Evolutionary conservation across 2,797 vertebrate species (phyloP).

Genomic region (Coregonus suidteri): DNA sequence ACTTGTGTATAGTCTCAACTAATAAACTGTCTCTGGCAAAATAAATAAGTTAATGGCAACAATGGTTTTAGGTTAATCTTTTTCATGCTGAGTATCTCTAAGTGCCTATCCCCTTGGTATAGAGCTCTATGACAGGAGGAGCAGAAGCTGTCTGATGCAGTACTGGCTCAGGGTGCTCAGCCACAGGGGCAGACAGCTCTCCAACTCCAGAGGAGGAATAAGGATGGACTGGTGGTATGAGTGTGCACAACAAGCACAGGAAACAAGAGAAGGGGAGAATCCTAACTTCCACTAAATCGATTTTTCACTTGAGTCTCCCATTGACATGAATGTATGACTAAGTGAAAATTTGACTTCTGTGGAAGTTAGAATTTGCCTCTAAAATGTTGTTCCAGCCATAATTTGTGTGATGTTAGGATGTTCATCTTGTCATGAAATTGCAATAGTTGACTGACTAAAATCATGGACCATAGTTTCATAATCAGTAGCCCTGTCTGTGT

Average conservation of each 20-base stretch:
- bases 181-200: slow-evolving; percentile 93
- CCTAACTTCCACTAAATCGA: too few species aligned
- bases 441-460: too few species aligned
- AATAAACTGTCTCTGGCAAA: slow-evolving; percentile 64
- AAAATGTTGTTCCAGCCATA: too few species aligned
- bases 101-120: not conserved
- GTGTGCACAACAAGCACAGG: slow-evolving; percentile 83
- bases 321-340: too few species aligned
- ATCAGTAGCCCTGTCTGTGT: too few species aligned
- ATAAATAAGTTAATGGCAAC: slow-evolving; percentile 64
- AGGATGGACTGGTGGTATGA: slow-evolving; percentile 97
- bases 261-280: too few species aligned
- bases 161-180: slow-evolving; percentile 96
- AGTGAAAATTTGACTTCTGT: too few species aligned
- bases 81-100: not conserved
- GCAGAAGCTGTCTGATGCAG: slow-evolving; percentile 40
- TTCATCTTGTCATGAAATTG: too few species aligned
- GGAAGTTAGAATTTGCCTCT: too few species aligned
- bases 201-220: slow-evolving; percentile 97
- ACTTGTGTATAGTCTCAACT: slow-evolving; percentile 71
- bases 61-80: not conserved
- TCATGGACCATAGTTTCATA: too few species aligned
- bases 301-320: too few species aligned
- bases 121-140: not conserved
- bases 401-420: too few species aligned